Percentiles rank a stretch among this genome's conserved stretches.
phyloP scores from a whole-genome alignment of 2,113 vertebrate genomes.

The Upupa epops region DNA sequence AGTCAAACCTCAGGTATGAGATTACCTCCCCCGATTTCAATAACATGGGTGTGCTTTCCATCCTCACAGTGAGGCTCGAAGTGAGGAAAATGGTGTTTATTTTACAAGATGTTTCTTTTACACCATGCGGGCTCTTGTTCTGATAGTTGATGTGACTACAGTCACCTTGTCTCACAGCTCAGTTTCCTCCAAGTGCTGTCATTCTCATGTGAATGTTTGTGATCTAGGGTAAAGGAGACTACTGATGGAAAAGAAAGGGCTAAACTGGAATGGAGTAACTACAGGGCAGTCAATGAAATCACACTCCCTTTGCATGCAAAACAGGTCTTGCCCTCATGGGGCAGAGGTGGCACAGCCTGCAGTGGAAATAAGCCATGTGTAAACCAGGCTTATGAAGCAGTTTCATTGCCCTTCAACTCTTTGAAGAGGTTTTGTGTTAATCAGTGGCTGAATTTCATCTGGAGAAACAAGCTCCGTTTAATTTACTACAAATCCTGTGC shows the following conservation, averaged over 20 bases:
- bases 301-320: neutral
- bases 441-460: neutral
- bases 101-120: neutral
- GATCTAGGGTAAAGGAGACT: neutral
- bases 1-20: neutral
- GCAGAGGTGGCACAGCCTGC: neutral
- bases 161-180: neutral
- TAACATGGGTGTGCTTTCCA: neutral
- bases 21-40: neutral
- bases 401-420: neutral
- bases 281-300: neutral
- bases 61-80: neutral
- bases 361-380: neutral
- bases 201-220: neutral
- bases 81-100: neutral
- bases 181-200: neutral
- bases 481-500: neutral
- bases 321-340: neutral
- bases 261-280: neutral
- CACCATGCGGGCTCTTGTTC: neutral
- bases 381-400: neutral
- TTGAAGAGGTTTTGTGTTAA: neutral
- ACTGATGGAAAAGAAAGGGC: neutral
- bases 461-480: neutral
- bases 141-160: neutral